A percentile compares a stretch with the other conserved stretches of the same genome.
Evolutionary conservation across 2,797 vertebrate species (phyloP).

Genomic region (Oreochromis grahami): DNA sequence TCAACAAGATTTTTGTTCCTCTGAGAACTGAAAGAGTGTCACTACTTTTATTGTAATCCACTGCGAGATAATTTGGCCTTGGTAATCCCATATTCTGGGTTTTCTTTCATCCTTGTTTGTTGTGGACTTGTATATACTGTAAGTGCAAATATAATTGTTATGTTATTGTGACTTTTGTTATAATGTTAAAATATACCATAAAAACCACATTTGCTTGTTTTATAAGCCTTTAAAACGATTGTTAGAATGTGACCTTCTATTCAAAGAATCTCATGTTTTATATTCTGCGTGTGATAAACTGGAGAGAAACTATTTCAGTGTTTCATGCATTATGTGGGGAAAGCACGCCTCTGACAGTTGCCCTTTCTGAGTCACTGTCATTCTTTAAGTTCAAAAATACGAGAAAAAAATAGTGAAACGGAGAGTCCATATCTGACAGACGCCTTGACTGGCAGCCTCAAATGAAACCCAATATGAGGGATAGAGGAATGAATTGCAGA

Average conservation of each 20-base stretch:
- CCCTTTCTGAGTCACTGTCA: slow-evolving; percentile 54
- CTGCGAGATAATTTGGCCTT: neutral
- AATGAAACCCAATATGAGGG: slow-evolving; percentile 72
- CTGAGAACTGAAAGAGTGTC: neutral
- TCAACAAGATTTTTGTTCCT: neutral
- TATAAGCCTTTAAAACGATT: neutral
- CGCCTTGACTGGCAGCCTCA: slow-evolving; percentile 71
- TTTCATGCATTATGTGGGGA: slow-evolving; percentile 7
- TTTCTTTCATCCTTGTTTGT: neutral
- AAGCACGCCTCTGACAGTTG: slow-evolving; percentile 37
- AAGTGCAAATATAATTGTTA: neutral
- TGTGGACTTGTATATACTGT: neutral
- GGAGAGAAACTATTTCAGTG: neutral
- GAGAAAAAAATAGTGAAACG: slow-evolving; percentile 56
- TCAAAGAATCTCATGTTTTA: neutral
- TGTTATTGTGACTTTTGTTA: neutral
- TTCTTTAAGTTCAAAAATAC: slow-evolving; percentile 57
- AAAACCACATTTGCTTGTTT: neutral
- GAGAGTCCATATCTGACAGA: slow-evolving; percentile 63
- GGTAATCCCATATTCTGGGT: neutral
- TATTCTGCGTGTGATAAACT: neutral
- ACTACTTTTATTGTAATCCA: neutral
- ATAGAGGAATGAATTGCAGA: slow-evolving; percentile 63
- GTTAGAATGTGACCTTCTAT: neutral
- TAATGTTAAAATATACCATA: neutral